A percentile compares a stretch with the other conserved stretches of the same genome.
Conservation (phyloP, 2,888 invertebrate species). For the Dromius quadrimaculatus region DNA sequence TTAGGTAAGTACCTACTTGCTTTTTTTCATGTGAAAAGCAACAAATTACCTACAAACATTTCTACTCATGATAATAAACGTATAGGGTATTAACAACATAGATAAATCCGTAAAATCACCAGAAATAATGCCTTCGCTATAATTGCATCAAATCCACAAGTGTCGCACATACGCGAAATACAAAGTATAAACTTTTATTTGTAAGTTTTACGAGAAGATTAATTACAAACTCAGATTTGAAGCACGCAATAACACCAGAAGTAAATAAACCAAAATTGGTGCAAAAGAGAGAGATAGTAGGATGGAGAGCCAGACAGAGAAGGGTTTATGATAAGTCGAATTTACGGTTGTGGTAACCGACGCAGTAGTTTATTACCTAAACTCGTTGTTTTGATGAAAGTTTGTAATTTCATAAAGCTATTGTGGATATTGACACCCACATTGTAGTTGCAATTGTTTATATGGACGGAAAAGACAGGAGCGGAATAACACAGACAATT, state of each 20-base stretch:
- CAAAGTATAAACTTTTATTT: conserved; percentile 38
- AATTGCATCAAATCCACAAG: too few species aligned
- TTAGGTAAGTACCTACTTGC: too few species aligned
- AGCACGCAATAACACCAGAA: background rate
- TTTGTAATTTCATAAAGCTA: conserved; percentile 30
- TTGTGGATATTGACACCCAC: background rate
- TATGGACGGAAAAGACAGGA: too few species aligned
- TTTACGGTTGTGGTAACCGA: conserved; percentile 40
- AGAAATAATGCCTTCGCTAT: too few species aligned
- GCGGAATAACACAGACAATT: too few species aligned
- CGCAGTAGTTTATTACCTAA: conserved; percentile 21
- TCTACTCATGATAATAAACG: too few species aligned
- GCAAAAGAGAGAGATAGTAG: background rate
- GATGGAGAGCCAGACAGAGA: background rate
- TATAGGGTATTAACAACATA: too few species aligned
- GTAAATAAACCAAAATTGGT: background rate
- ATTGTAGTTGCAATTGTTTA: too few species aligned
- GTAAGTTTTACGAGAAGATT: conserved; percentile 44
- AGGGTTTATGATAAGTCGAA: conserved; percentile 30
- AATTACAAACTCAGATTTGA: conserved; percentile 38
- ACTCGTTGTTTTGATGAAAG: conserved; percentile 28
- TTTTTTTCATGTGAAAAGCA: too few species aligned
- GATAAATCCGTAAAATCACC: too few species aligned
- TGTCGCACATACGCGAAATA: conserved; percentile 2
- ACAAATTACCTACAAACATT: too few species aligned